phyloP scores from a whole-genome alignment of 2,888 invertebrate species.

The Thyatira batis region DNA sequence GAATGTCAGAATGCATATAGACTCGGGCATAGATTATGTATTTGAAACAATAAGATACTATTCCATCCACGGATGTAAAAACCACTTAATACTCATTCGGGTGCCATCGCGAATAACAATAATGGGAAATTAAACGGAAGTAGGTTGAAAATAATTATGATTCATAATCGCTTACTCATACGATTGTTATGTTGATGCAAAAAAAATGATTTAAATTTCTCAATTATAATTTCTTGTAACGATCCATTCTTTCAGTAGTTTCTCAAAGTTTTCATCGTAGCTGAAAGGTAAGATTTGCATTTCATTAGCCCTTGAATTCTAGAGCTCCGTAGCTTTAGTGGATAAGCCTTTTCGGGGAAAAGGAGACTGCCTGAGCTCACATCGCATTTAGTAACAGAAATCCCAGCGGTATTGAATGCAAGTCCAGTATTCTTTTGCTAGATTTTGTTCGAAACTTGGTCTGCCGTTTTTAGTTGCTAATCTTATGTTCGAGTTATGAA shows the following conservation, averaged over 20 bases:
- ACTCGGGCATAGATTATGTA: background rate
- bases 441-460: background rate
- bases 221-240: background rate
- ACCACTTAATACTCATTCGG: background rate
- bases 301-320: conserved; percentile 28
- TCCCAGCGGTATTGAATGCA: background rate
- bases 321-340: conserved; percentile 12
- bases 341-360: background rate
- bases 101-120: background rate
- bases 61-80: background rate
- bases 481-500: background rate
- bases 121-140: background rate
- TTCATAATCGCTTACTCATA: background rate
- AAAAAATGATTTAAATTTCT: background rate
- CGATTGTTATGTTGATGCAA: background rate
- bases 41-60: background rate
- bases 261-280: conserved; percentile 13
- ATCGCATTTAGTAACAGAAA: background rate
- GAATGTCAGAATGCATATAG: background rate
- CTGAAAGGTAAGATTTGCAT: conserved; percentile 43
- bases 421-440: background rate
- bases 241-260: background rate
- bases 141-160: background rate
- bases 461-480: background rate
- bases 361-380: background rate